phyloP scores from a whole-genome alignment of 2,888 invertebrate species.

The Ecdyonurus torrentis region DNA sequence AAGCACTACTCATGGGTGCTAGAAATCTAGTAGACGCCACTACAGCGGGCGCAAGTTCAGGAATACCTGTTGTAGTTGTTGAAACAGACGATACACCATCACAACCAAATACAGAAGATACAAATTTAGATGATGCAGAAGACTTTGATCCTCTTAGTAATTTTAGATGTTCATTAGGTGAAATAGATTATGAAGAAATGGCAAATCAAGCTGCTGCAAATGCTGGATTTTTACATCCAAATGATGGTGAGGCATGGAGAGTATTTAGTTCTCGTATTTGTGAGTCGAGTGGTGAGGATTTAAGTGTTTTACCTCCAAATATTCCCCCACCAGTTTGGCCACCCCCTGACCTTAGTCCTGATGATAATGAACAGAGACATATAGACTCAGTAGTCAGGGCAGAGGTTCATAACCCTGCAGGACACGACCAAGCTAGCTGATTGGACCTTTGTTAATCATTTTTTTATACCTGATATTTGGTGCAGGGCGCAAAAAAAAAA shows the following conservation, averaged over 20 bases:
- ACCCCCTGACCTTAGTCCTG: not conserved
- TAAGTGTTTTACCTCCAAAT: no score
- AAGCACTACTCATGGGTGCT: slow-evolving; percentile 4
- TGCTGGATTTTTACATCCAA: not conserved
- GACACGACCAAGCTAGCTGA: not conserved
- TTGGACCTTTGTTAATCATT: not conserved
- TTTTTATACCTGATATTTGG: not conserved
- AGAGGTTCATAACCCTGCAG: not conserved
- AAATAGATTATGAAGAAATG: not conserved
- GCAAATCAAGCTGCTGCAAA: not conserved
- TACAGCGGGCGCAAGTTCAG: not conserved
- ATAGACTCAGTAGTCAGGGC: not conserved
- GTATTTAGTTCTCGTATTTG: not conserved
- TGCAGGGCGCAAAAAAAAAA: not conserved
- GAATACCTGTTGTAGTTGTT: slow-evolving; percentile 1
- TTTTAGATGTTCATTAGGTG: not conserved
- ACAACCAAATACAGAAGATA: not conserved
- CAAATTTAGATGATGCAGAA: not conserved
- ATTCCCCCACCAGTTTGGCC: no score
- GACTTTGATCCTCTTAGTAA: not conserved
- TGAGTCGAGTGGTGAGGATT: not conserved
- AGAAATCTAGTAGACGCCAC: not conserved
- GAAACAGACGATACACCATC: slow-evolving; percentile 1
- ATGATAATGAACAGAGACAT: not conserved
- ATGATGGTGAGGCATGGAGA: not conserved